Conservation (phyloP, 53 echinoderm and acorn worm species). For the Paracentrotus lividus region DNA sequence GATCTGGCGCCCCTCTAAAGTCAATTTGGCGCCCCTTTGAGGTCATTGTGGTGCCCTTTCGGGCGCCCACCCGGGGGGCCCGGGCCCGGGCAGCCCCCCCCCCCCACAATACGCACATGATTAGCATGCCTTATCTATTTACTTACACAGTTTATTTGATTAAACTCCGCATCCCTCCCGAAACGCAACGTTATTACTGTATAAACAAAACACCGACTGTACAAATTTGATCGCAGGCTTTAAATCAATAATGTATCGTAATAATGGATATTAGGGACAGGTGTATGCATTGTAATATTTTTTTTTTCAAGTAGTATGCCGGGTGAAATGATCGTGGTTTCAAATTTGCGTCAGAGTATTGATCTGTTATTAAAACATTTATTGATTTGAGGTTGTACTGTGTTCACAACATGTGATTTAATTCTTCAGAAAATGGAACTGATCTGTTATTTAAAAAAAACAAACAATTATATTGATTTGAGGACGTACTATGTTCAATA, state of each 20-base stretch:
- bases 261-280: background rate
- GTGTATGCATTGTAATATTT: background rate
- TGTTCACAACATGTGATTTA: background rate
- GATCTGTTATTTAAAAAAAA: too few species aligned
- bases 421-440: too few species aligned
- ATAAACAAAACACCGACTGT: background rate
- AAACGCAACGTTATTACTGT: background rate
- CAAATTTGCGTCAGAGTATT: background rate
- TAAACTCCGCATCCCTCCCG: background rate
- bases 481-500: too few species aligned
- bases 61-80: too few species aligned
- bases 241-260: background rate
- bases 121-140: background rate
- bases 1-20: too few species aligned
- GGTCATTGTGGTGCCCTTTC: too few species aligned
- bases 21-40: too few species aligned
- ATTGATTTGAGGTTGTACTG: background rate
- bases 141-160: background rate
- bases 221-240: background rate
- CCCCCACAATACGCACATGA: too few species aligned
- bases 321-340: background rate
- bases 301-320: background rate
- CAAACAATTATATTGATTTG: too few species aligned
- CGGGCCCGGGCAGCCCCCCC: too few species aligned
- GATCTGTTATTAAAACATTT: constrained; percentile 1